These are phyloP conservation scores for Bradypodion pumilum DNA, from an alignment of 2,797 vertebrate species.

Conservation along the genomic window DNA sequence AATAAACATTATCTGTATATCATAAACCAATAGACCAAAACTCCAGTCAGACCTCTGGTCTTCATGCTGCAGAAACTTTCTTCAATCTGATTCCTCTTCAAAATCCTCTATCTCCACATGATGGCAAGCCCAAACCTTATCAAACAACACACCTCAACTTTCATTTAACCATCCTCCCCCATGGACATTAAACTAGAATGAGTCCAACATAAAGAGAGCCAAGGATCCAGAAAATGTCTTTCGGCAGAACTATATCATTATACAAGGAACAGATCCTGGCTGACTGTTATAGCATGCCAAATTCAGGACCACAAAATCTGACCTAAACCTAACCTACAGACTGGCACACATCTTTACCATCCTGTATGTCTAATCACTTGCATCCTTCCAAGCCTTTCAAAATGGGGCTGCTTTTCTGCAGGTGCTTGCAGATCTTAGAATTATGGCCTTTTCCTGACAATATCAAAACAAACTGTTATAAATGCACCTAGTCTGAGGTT, in stretches of 20 bases:
- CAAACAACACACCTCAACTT: no score
- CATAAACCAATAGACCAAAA: no score
- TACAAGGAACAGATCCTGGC: not conserved
- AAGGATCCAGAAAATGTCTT: no score
- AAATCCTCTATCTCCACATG: not conserved
- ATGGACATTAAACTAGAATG: not conserved
- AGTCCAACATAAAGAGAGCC: not conserved
- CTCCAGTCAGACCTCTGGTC: not conserved
- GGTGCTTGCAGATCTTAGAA: conserved; percentile 3
- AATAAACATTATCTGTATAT: no score
- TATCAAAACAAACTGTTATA: not conserved
- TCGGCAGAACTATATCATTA: not conserved
- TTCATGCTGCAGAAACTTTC: not conserved
- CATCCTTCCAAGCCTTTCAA: conserved; percentile 11
- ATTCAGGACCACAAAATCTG: conserved; percentile 18
- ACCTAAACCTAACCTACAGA: not conserved
- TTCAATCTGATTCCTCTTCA: not conserved
- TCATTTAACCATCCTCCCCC: not conserved
- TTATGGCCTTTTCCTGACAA: conserved; percentile 20
- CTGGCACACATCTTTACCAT: conserved; percentile 21
- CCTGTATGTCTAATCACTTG: conserved; percentile 31
- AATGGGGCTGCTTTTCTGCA: not conserved
- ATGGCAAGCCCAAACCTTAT: not conserved
- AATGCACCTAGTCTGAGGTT: not conserved
- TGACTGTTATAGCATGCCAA: not conserved